These are phyloP conservation scores for Drosophila limbata DNA, from an alignment of 2,888 invertebrate genomes.

Conservation along the genomic window DNA sequence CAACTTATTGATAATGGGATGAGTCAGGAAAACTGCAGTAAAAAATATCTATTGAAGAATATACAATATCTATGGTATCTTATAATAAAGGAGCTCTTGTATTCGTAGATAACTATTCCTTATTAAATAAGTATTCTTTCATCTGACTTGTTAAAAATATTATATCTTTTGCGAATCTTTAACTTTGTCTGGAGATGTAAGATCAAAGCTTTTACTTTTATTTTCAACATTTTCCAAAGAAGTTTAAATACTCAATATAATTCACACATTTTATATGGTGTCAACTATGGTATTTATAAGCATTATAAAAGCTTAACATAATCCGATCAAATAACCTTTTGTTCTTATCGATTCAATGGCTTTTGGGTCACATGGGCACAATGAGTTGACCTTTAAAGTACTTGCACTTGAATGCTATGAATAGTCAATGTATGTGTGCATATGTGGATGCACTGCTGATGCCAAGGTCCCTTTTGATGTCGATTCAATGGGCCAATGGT, in stretches of 20 bases:
- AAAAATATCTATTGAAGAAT: neutral
- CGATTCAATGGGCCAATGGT: conserved; percentile 21
- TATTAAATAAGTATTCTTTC: too few species aligned
- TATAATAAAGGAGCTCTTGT: neutral
- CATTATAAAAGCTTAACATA: neutral
- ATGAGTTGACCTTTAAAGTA: conserved; percentile 42
- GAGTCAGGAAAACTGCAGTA: neutral
- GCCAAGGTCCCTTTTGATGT: conserved; percentile 24
- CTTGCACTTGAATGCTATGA: conserved; percentile 14
- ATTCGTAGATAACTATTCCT: neutral
- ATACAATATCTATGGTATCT: neutral
- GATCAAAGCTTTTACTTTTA: neutral
- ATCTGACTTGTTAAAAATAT: too few species aligned
- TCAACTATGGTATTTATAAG: neutral
- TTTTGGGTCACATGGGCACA: conserved; percentile 35
- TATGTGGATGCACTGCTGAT: conserved; percentile 5
- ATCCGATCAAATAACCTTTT: conserved; percentile 22
- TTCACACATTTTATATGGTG: neutral
- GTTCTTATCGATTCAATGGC: conserved; percentile 34
- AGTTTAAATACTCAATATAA: neutral
- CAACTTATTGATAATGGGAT: conserved; percentile 25
- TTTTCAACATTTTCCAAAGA: neutral
- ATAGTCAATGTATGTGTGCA: conserved; percentile 12
- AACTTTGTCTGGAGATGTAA: neutral
- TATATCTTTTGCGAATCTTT: neutral